A percentile compares a stretch with the other conserved stretches of the same genome.
These are phyloP conservation scores for Latrodectus geometricus DNA, from an alignment of 1,140 invertebrate species.

Conservation along the genomic window DNA sequence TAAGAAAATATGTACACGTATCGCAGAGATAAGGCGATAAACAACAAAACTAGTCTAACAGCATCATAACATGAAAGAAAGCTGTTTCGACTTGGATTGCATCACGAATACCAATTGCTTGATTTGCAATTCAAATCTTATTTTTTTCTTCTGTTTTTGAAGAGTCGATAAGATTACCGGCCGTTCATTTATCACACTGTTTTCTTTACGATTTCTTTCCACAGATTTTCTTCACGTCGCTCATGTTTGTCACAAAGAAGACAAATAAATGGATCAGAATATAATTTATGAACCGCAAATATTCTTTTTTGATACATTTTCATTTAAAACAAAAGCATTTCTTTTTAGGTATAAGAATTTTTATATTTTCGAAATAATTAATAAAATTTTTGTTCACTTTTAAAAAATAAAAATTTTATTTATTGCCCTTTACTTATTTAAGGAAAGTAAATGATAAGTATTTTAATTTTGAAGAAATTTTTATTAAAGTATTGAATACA, in stretches of 20 bases:
- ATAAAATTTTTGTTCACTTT: too few relatives aligned
- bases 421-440: too few relatives aligned
- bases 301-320: too few relatives aligned
- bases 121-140: conserved; percentile 40
- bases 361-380: too few relatives aligned
- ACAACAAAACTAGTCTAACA: conserved; percentile 48
- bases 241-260: background rate
- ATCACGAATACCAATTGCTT: conserved; percentile 31
- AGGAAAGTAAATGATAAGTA: too few relatives aligned
- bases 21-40: conserved; percentile 19
- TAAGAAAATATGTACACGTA: conserved; percentile 24
- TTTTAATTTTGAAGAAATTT: too few relatives aligned
- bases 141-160: conserved; percentile 18
- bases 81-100: conserved; percentile 46
- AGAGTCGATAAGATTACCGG: conserved; percentile 19
- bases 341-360: too few relatives aligned
- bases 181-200: conserved; percentile 57
- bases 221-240: background rate
- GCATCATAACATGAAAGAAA: conserved; percentile 50
- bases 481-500: too few relatives aligned
- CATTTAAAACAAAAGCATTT: too few relatives aligned
- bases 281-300: too few relatives aligned
- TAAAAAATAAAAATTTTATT: too few relatives aligned
- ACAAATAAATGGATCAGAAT: too few relatives aligned
- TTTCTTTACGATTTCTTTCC: background rate